Percentiles rank a stretch among this genome's conserved stretches.
Conservation (phyloP, 2,888 invertebrate species). For the Acleris sparsana region DNA sequence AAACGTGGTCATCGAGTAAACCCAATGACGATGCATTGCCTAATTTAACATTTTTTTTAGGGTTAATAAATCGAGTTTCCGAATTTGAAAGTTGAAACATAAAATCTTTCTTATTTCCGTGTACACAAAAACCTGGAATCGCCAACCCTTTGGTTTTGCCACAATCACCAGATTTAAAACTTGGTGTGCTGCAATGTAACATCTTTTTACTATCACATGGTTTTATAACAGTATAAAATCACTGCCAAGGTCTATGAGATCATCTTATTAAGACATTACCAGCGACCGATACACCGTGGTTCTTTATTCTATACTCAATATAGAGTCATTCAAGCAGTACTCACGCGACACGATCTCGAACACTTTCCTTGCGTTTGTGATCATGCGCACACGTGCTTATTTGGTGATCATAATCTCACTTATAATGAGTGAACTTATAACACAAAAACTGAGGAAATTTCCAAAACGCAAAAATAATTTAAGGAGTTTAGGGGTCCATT, state of each 20-base stretch:
- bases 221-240: conserved; percentile 4
- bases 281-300: conserved; percentile 3
- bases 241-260: conserved; percentile 38
- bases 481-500: no score
- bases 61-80: no score
- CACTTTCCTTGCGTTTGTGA: conserved; percentile 54
- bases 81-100: no score
- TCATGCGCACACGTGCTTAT: conserved; percentile 50
- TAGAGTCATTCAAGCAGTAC: conserved; percentile 41
- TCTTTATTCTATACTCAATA: conserved; percentile 14
- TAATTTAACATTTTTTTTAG: not conserved
- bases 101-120: no score
- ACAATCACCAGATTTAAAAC: not conserved
- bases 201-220: not conserved
- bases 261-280: conserved; percentile 21
- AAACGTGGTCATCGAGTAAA: no score
- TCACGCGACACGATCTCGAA: conserved; percentile 51
- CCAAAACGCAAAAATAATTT: not conserved
- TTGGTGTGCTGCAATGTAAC: not conserved
- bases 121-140: not conserved
- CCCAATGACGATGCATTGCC: no score
- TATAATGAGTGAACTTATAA: not conserved
- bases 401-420: conserved; percentile 3
- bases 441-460: not conserved
- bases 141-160: not conserved